Conservation (phyloP, 2,113 vertebrate genomes). For the Platysternon megacephalum region DNA sequence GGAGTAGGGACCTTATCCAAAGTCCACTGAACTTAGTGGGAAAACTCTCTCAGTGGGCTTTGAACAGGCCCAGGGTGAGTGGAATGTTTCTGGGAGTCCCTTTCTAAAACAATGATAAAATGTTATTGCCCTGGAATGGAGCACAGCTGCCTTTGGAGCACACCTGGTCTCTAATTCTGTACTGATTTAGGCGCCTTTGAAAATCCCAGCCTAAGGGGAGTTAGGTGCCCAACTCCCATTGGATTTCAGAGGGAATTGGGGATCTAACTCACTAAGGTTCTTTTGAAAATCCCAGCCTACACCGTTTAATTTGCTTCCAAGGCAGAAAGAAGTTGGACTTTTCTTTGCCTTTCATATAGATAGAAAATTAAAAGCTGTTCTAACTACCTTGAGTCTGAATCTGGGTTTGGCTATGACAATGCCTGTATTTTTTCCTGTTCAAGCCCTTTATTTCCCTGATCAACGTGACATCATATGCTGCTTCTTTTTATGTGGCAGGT, state of each 20-base stretch:
- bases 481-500: neutral
- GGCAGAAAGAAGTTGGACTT: neutral
- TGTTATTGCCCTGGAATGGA: neutral
- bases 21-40: too few relatives aligned
- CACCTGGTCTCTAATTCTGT: neutral
- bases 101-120: neutral
- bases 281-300: neutral
- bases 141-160: neutral
- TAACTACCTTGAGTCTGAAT: neutral
- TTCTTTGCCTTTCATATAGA: neutral
- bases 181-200: neutral
- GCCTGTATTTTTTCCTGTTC: neutral
- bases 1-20: too few relatives aligned
- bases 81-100: neutral
- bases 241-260: neutral
- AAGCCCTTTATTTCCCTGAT: neutral
- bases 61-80: neutral
- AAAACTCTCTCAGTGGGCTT: too few relatives aligned
- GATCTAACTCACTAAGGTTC: neutral
- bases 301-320: neutral
- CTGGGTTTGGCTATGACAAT: neutral
- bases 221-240: neutral
- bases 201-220: accelerated
- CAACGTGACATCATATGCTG: accelerated
- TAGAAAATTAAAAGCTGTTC: accelerated